Conservation (phyloP, 37 sponge, comb jelly and placozoan species). For the Axinella damicornis region DNA sequence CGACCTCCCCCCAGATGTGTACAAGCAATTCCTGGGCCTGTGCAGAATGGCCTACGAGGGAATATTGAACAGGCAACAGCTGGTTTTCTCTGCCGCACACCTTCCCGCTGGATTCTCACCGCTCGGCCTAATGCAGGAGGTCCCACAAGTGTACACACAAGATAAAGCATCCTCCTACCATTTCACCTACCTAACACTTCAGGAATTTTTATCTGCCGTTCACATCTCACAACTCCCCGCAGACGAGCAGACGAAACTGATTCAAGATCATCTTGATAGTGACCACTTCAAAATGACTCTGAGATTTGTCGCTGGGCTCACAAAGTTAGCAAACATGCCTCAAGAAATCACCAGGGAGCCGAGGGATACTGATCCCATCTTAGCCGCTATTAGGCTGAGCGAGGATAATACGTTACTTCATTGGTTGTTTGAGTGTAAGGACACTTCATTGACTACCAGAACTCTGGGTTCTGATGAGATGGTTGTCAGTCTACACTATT, state of each 20-base stretch:
- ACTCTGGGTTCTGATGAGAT: conserved; percentile 8
- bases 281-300: too few relatives aligned
- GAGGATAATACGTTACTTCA: too few relatives aligned
- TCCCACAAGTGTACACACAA: conserved; percentile 6
- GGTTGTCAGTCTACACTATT: not conserved
- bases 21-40: not conserved
- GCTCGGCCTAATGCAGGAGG: not conserved
- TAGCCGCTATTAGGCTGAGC: too few relatives aligned
- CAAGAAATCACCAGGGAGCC: too few relatives aligned
- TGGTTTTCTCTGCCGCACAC: not conserved
- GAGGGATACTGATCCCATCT: too few relatives aligned
- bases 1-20: not conserved
- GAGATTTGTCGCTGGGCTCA: too few relatives aligned
- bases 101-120: not conserved
- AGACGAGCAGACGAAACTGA: too few relatives aligned
- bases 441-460: not conserved
- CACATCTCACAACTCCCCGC: conserved; percentile 21
- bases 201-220: not conserved
- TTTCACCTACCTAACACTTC: not conserved
- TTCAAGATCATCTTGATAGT: too few relatives aligned
- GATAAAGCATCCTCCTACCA: conserved; percentile 1
- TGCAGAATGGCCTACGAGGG: conserved; percentile 10
- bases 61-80: not conserved
- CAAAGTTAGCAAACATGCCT: too few relatives aligned
- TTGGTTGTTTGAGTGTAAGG: not conserved